Percentiles rank a stretch among this genome's conserved stretches.
Conservation (phyloP, 2,888 invertebrate genomes). For the Chalcis sispes region DNA sequence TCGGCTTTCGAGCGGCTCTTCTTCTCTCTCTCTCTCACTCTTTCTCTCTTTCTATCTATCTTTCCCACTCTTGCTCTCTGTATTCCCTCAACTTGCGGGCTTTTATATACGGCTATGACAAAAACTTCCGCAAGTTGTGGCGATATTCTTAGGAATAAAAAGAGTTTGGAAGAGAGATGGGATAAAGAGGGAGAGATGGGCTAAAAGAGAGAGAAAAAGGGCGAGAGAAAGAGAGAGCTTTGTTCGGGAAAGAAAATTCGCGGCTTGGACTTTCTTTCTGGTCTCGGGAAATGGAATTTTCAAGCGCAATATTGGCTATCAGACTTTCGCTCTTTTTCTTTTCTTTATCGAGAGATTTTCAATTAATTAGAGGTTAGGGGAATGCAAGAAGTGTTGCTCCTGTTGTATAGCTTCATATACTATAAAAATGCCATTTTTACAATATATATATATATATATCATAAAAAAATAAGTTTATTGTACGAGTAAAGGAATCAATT, state of each 20-base stretch:
- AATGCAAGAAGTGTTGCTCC: constrained; percentile 24
- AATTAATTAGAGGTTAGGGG: constrained; percentile 48
- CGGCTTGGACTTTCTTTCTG: constrained; percentile 22
- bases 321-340: constrained; percentile 14
- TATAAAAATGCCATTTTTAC: no score
- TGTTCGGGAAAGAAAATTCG: constrained; percentile 51
- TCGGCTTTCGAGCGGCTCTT: constrained; percentile 44
- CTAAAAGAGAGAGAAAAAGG: neutral
- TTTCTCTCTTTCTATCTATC: neutral
- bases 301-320: constrained; percentile 53
- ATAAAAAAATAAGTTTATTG: no score
- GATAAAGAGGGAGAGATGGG: neutral
- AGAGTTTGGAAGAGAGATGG: constrained; percentile 19
- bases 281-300: constrained; percentile 51
- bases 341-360: constrained; percentile 9
- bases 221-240: constrained; percentile 19
- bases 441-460: no score
- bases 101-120: constrained; percentile 46
- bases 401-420: no score
- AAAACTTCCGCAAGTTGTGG: constrained; percentile 50
- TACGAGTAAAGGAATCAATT: no score
- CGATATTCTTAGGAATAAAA: constrained; percentile 55
- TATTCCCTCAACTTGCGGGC: neutral
- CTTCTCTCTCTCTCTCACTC: constrained; percentile 16
- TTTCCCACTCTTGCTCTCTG: neutral